Base-by-base conservation (phyloP, 2,797 vertebrate genomes). In the Syncerus caffer region DNA sequence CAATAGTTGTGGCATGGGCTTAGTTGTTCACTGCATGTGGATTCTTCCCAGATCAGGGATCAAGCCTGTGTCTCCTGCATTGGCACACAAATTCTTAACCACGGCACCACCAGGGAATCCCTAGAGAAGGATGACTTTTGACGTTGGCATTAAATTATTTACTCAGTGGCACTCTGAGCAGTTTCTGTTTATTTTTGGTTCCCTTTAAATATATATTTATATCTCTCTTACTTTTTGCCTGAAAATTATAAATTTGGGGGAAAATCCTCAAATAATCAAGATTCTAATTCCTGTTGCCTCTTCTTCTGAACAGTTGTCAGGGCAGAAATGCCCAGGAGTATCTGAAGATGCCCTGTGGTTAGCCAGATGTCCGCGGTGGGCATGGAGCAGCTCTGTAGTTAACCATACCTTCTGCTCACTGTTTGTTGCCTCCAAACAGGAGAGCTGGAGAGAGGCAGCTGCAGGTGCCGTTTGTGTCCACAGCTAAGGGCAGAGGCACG, bases 111-210 rank as follows among this genome's bases (percentile, higher is more conserved):
- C 38, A 74, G 71, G 71, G 23, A 74, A 25, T 74, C 23, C 71
- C 38, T 25, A 27, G 38, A 74, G 62, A 53, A 92, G 91, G 64
- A n/a, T 85, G 45, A n/a, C 64, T 85, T 1, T 60, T 93, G 92
- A 89, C n/a, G 29, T 88, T 94, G 89, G 25, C 86, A 76, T 94
- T 92, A 27, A 90, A 93, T 88, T 89, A 94, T 88, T 94, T 82
- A 38, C n/a, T 95, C 7, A 57, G 84, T 94, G 86, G 50, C 78
- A 38, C 57, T 94, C 82, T 27, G 50, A 51, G 38, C 86, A 53
- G 4, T 93, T 95, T 97, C 88, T 96, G 45, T 80, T 96, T 93
- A 58, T 85, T 93, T 95, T 79, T 97, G 19, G n/a, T 95, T 50
- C 79, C 85, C 82, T 96, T 97, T 89, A 94, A 95, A 34, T 79